Base-by-base conservation (phyloP, 2,113 vertebrate species). In the Pampusana beccarii region DNA sequence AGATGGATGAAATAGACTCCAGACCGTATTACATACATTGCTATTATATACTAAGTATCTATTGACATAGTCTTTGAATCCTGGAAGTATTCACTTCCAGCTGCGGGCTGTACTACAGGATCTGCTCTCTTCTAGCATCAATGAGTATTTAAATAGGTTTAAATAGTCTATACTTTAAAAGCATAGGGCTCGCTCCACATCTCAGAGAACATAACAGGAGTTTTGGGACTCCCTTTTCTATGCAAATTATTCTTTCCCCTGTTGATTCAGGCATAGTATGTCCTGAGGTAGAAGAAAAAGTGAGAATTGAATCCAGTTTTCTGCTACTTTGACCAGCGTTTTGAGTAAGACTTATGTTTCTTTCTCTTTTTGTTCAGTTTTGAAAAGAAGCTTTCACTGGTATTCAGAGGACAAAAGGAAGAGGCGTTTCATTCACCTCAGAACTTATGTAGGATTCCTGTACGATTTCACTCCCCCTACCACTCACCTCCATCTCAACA, bases 361-460 rank as follows among this genome's bases (percentile, higher is more conserved):
- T 51, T 78, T 54, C 10, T 40, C 8, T 78, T 91, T 86, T 69
- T 75, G 42, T 82, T 94, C 44, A 26, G 13, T 70, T 65, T 88
- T 69, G 48, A 66, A 88, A 87, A 65, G 20, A 92, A 70, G 1
- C n/a, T 71, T 90, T 90, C 56, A 50, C 33, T 74, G 38, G 62
- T 74, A 88, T 80, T 78, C 56, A 66, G 60, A 73, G 46, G 12
- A 86, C 38, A 77, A 93, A 90, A 80, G n/a, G 31, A 75, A 70
- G 16, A 93, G 34, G 11, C 1, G 1, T 73, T 92, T 80, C 11
- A 66, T 90, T 93, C 60, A 86, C 42, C 24, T 1, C 6, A 66
- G 40, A 80, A 46, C 36, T 77, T 88, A 44, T 86, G 21, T 70
- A 57, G 51, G 31, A 57, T 83, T 93, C 14, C 31, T 80, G 50